A percentile compares a stretch with the other conserved stretches of the same genome.
Conservation (phyloP, 2,113 vertebrate species). For the Colistium nudipinnis region DNA sequence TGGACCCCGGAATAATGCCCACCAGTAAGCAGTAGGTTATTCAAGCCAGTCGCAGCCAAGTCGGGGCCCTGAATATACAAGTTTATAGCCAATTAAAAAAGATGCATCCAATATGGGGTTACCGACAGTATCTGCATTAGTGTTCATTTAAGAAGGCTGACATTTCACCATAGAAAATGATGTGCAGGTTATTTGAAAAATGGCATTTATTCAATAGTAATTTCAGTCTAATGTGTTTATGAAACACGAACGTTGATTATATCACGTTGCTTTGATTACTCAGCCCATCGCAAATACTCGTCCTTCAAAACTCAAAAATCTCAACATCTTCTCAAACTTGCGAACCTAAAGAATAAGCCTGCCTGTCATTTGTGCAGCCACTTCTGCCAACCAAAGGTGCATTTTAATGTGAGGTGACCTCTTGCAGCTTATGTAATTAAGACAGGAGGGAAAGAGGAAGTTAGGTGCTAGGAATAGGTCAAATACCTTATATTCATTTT, state of each 20-base stretch:
- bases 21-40: background rate
- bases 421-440: background rate
- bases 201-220: background rate
- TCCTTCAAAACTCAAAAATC: background rate
- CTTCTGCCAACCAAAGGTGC: background rate
- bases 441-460: background rate
- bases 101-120: too few species aligned
- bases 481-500: too few species aligned
- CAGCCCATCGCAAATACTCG: background rate
- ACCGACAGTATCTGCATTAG: too few species aligned
- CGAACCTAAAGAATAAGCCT: too few species aligned
- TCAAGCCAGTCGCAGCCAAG: background rate
- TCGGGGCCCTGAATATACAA: too few species aligned
- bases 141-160: background rate
- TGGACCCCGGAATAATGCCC: slow-evolving; percentile 18
- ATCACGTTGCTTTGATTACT: background rate
- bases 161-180: background rate
- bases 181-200: background rate
- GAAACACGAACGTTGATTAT: too few species aligned
- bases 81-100: too few species aligned
- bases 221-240: background rate
- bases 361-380: background rate
- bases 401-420: background rate
- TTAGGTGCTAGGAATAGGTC: background rate
- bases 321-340: background rate